These are phyloP conservation scores for Dryomyza anilis DNA, from an alignment of 2,888 invertebrate genomes.

Conservation along the genomic window DNA sequence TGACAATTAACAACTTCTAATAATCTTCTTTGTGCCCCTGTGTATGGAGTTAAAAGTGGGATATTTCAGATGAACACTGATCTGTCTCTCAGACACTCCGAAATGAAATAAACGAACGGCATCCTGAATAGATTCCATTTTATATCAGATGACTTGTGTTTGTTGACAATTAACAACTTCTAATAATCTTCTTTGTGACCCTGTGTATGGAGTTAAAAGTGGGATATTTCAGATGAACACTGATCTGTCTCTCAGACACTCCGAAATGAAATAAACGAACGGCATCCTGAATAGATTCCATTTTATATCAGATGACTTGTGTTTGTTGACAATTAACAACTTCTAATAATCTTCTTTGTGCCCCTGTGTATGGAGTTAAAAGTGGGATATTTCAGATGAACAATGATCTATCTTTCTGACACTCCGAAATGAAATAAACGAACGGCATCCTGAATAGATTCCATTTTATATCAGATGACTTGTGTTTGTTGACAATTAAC, in stretches of 20 bases:
- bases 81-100: conserved; percentile 39
- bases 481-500: neutral
- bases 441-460: conserved; percentile 27
- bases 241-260: conserved; percentile 21
- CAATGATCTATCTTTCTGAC: conserved; percentile 37
- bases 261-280: conserved; percentile 21
- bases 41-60: conserved; percentile 36
- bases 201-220: conserved; percentile 36
- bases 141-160: conserved; percentile 39
- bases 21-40: neutral
- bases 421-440: conserved; percentile 33
- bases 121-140: conserved; percentile 36
- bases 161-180: neutral
- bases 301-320: neutral
- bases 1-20: neutral
- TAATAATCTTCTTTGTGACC: conserved; percentile 7
- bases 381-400: conserved; percentile 7
- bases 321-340: neutral
- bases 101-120: conserved; percentile 34
- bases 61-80: conserved; percentile 24
- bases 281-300: neutral
- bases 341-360: neutral
- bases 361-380: neutral
- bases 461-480: conserved; percentile 20
- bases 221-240: conserved; percentile 25